phyloP scores from a whole-genome alignment of 2,797 vertebrate species.

The Eutrigla gurnardus region DNA sequence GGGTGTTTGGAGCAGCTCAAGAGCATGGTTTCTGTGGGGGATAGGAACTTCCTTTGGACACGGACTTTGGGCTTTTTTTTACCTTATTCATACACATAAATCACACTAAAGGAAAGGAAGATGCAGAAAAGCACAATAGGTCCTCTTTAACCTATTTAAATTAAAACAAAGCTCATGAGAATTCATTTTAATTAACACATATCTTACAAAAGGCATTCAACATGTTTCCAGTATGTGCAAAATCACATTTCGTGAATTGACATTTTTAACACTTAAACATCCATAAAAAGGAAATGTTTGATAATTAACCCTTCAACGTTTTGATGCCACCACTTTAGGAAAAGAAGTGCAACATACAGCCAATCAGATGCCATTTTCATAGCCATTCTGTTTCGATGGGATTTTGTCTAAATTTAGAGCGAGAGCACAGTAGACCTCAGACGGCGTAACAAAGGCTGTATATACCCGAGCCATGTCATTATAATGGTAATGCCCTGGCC shows the following conservation, averaged over 20 bases:
- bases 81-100: too few relatives aligned
- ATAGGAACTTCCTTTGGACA: too few relatives aligned
- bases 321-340: background rate
- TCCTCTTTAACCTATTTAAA: too few relatives aligned
- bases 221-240: background rate
- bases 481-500: slow-evolving; percentile 28
- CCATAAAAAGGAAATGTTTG: background rate
- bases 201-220: background rate
- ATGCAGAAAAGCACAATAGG: too few relatives aligned
- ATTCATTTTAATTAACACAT: background rate
- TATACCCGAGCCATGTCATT: slow-evolving; percentile 3
- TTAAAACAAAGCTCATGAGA: background rate
- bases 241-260: background rate
- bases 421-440: background rate
- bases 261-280: background rate
- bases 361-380: background rate
- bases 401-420: background rate
- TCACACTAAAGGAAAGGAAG: too few relatives aligned
- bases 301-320: background rate
- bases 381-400: background rate
- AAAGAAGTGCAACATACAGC: background rate
- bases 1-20: too few relatives aligned
- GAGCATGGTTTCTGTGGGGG: too few relatives aligned
- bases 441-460: background rate
- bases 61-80: too few relatives aligned